Evolutionary conservation across 2,797 vertebrate species (phyloP), one percentile per base, ranked within the genome.

Genomic region (Anisognathus igniventris): DNA sequence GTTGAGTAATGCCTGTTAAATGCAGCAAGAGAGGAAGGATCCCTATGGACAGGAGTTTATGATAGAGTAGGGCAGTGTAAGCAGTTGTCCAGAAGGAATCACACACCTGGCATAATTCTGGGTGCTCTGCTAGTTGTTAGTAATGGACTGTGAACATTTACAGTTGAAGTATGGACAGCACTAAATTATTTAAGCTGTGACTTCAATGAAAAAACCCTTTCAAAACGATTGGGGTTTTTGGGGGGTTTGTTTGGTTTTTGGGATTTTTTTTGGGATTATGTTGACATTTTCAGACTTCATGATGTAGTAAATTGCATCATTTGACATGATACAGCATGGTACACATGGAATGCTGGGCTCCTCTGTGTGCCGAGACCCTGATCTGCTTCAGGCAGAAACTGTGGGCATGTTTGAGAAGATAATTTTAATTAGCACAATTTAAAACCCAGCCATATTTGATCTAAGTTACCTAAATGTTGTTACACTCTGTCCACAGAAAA

Each of bases 331-430:
- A 20, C 24, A 44, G 28, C 14, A 1, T 16, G 4, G 48, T 70
- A 15, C 1, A 48, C 0, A 0, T n/a, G 27, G 12, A 39, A n/a
- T 39, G 9, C 50, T 85, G 18, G 64, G 58, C 30, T 72, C 0
- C 33, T 67, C 19, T 47, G 8, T 40, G 27, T 68, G 25, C 51
- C 80, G 33, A 57, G 40, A 51, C 14, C 11, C 18, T 33, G 30
- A 66, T 17, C 22, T 48, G 18, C 31, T 85, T 64, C 54, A 61
- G 62, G 53, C 42, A 61, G 76, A 86, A 94, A 40, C 11, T 19
- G 5, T 4, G 2, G 58, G 7, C 11, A 1, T 45, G 17, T 65
- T 77, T 74, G 37, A 86, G 67, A 73, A 68, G 77, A 57, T 35
- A 45, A 33, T 76, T 88, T 48, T 86, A 75, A 93, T 85, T 60